phyloP scores from a whole-genome alignment of 2,113 vertebrate species.

The Notarius quadriscutis region DNA sequence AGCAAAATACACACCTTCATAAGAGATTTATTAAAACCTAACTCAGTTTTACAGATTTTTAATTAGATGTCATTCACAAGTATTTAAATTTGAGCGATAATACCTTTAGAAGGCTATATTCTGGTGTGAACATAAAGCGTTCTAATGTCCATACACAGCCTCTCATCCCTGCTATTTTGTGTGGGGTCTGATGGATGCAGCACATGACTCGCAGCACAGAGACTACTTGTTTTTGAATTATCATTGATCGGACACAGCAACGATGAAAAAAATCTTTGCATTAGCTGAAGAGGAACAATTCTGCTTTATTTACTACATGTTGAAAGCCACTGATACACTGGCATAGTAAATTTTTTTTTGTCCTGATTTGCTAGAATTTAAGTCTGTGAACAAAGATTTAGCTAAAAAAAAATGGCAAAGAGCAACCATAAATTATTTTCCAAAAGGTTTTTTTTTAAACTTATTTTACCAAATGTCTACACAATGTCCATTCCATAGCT shows the following conservation, averaged over 20 bases:
- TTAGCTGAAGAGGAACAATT: not conserved
- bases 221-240: not conserved
- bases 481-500: not conserved
- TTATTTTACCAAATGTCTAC: not conserved
- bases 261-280: not conserved
- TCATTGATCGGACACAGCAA: not conserved
- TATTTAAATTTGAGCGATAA: not conserved
- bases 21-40: constrained; percentile 38
- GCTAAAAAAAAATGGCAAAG: not conserved
- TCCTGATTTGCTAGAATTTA: not conserved
- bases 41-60: constrained; percentile 26
- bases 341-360: not conserved
- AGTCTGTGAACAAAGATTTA: not conserved
- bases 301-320: not conserved
- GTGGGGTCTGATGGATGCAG: not conserved
- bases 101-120: not conserved
- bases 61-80: constrained; percentile 38
- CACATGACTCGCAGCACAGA: not conserved
- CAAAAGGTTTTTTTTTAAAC: not conserved
- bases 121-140: not conserved
- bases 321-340: not conserved
- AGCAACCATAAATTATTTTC: too few relatives aligned
- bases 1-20: constrained; percentile 17
- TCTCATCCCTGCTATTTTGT: constrained; percentile 18
- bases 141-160: not conserved